A percentile compares a stretch with the other conserved stretches of the same genome.
Conservation (phyloP, 2,888 invertebrate species). For the Brachylomia viminalis region DNA sequence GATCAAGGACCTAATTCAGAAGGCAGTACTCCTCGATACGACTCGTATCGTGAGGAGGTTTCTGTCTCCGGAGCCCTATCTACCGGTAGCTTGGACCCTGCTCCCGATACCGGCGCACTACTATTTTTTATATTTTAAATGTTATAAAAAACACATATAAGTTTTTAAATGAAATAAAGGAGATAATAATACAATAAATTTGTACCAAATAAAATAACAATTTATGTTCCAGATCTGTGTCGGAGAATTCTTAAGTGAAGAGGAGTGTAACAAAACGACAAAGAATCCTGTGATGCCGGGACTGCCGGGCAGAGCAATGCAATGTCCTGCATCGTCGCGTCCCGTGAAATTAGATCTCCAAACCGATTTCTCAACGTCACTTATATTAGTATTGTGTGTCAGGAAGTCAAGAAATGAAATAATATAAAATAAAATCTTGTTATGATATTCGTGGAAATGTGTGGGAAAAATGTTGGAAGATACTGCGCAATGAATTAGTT, state of each 20-base stretch:
- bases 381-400: constrained; percentile 56
- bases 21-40: too few species aligned
- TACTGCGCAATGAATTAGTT: constrained; percentile 16
- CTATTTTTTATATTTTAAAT: too few species aligned
- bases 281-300: constrained; percentile 33
- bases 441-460: constrained; percentile 44
- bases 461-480: constrained; percentile 6
- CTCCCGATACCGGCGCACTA: too few species aligned
- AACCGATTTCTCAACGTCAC: constrained; percentile 57
- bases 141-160: too few species aligned
- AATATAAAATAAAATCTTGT: constrained; percentile 54
- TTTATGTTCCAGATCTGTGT: constrained; percentile 12
- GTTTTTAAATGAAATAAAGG: too few species aligned
- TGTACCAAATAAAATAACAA: neutral
- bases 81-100: too few species aligned
- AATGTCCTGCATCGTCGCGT: constrained; percentile 56
- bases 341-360: constrained; percentile 57
- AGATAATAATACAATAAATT: too few species aligned
- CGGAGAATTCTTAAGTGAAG: constrained; percentile 30
- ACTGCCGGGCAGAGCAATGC: constrained; percentile 51
- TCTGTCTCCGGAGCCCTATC: too few species aligned
- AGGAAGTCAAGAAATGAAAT: constrained; percentile 45
- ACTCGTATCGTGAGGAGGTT: too few species aligned
- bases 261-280: constrained; percentile 29
- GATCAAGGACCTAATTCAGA: too few species aligned